Evolutionary conservation across 2,888 invertebrate genomes (phyloP), one percentile per base, ranked within the genome.

Genomic region (Deilephila elpenor): DNA sequence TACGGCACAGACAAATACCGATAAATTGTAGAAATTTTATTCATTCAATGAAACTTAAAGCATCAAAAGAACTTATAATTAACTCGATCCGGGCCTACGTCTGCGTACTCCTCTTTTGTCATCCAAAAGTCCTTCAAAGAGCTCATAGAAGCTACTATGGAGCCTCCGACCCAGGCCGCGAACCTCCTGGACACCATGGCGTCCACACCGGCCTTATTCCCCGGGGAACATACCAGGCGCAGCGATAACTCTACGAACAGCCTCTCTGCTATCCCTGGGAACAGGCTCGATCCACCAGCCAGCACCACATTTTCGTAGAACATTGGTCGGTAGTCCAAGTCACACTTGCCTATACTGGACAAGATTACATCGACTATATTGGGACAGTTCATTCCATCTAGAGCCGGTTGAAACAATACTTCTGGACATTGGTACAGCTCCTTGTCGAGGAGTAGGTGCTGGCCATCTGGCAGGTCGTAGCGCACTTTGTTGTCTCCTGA

Each of bases 131-230:
- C 98, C 89, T 98, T 97, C 96, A 98, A 97, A 90, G 98, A 97
- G 89, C 97, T 97, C 84, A 99, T 95, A 8, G 98, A 98, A 74
- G 98, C 98, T 88, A 99, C 93, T 92, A 99, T 98, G 87, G 99
- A 99, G 74, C 99, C 99, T 87, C 99, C 99, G 94, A 98, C 97
- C 99, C 99, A 99, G 80, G 98, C 98, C 83, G 98, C 98, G 95
- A 98, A 98, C 88, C 98, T 98, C 89, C 98, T 96, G 93, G 98
- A 98, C 75, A 98, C 97, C 80, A 98, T 97, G 75, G 98, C 98
- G 89, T 98, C 91, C 5, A 93, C 81, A 0, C 77, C 97, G 89
- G 97, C 97, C 92, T 96, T 97, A 90, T 97, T 96, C 91, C 97
- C 96, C 91, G 80, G 76, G 20, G 76, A 59, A 20, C n/a, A 61